These are phyloP conservation scores for Ostrea denselamellosa DNA, from an alignment of 1,140 invertebrate species.

Conservation along the genomic window DNA sequence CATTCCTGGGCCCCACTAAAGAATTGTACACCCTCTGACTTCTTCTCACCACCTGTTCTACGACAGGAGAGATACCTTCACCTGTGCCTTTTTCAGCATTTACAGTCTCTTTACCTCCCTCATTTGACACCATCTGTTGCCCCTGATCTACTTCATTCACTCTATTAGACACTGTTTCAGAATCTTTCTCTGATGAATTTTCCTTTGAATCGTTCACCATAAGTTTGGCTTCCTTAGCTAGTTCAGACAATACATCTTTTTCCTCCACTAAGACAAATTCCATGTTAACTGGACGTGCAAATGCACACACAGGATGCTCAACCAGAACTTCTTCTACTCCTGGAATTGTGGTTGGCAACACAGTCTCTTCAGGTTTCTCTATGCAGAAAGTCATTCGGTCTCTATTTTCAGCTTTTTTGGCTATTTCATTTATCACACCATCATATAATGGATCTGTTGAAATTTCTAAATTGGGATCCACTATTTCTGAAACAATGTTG, in stretches of 20 bases:
- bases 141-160: neutral
- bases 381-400: slow-evolving; percentile 32
- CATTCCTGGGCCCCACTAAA: neutral
- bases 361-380: neutral
- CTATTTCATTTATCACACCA: slow-evolving; percentile 23
- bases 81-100: neutral
- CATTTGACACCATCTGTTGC: neutral
- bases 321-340: neutral
- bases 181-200: neutral
- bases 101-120: neutral
- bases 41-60: slow-evolving; percentile 10
- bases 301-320: slow-evolving; percentile 15
- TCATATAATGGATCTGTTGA: slow-evolving; percentile 7
- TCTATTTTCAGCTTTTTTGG: neutral
- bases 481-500: slow-evolving; percentile 3
- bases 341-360: neutral
- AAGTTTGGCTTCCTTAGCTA: neutral
- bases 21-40: slow-evolving; percentile 25
- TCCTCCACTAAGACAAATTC: slow-evolving; percentile 8
- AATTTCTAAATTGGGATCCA: neutral
- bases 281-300: slow-evolving; percentile 7
- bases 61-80: neutral
- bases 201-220: neutral
- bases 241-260: neutral
- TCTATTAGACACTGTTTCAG: neutral